phyloP scores from a whole-genome alignment of 2,797 vertebrate species.

The Gephyroberyx darwinii region DNA sequence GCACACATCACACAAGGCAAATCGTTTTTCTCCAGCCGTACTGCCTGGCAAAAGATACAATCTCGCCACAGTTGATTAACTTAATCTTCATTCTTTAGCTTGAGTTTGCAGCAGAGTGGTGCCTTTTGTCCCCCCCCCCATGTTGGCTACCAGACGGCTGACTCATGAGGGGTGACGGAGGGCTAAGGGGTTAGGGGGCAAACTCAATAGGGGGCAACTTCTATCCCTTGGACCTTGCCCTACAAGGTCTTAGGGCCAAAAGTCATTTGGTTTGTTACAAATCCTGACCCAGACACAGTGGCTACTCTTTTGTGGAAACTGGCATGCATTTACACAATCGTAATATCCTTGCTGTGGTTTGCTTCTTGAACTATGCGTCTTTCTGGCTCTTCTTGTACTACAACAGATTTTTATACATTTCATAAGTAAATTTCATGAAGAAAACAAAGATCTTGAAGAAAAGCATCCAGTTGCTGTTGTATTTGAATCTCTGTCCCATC shows the following conservation, averaged over 20 bases:
- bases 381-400: too few relatives aligned
- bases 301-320: slow-evolving; percentile 23
- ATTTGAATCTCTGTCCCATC: not conserved
- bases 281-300: slow-evolving; percentile 66
- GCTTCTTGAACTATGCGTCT: too few relatives aligned
- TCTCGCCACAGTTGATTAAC: slow-evolving; percentile 35
- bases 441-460: too few relatives aligned
- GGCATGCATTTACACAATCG: too few relatives aligned
- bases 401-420: too few relatives aligned
- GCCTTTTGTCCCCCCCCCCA: slow-evolving; percentile 36
- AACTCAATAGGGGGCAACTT: slow-evolving; percentile 71
- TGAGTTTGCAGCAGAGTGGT: not conserved
- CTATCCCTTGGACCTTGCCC: slow-evolving; percentile 60
- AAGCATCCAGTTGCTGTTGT: too few relatives aligned
- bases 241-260: slow-evolving; percentile 59
- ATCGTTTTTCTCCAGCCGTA: slow-evolving; percentile 13
- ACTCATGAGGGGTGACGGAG: slow-evolving; percentile 69
- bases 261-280: slow-evolving; percentile 72
- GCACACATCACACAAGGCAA: slow-evolving; percentile 24
- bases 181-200: slow-evolving; percentile 73
- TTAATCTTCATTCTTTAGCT: slow-evolving; percentile 30
- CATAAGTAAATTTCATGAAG: too few relatives aligned
- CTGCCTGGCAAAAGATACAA: slow-evolving; percentile 24
- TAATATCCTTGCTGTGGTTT: too few relatives aligned
- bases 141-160: slow-evolving; percentile 58